Conservation (phyloP, 2,888 invertebrate species). For the Polymixis flavicincta region DNA sequence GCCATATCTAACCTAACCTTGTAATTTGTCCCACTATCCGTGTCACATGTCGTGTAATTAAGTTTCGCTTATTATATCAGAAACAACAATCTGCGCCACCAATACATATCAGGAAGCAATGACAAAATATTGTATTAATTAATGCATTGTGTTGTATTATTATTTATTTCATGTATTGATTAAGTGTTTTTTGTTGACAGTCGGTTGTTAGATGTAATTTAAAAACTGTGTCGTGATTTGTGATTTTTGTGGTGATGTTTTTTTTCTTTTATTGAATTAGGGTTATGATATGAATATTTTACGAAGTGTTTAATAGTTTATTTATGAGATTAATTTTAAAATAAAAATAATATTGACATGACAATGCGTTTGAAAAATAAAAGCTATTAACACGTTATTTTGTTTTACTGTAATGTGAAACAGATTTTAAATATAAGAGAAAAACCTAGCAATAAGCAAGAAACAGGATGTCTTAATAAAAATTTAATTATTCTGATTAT, state of each 20-base stretch:
- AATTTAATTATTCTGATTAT: conserved; percentile 14
- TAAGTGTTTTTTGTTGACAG: conserved; percentile 25
- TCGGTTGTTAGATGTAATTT: conserved; percentile 20
- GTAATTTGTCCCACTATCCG: conserved; percentile 76
- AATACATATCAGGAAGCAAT: conserved; percentile 51
- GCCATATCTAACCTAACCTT: conserved; percentile 65
- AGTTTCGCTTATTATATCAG: conserved; percentile 76
- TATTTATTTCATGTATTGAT: conserved; percentile 36
- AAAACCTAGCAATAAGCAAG: background rate
- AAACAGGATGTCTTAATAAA: conserved; percentile 15
- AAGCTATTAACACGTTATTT: background rate
- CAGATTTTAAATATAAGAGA: too few relatives aligned
- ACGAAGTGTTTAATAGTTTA: too few relatives aligned
- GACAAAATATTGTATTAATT: conserved; percentile 49
- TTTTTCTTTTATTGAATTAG: background rate
- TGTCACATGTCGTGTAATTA: conserved; percentile 79
- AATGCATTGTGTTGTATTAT: conserved; percentile 40
- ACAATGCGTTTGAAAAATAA: background rate
- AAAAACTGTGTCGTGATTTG: conserved; percentile 7
- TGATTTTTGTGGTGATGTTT: background rate
- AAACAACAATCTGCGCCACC: conserved; percentile 71
- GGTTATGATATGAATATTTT: background rate
- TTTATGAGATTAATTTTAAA: background rate
- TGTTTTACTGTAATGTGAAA: too few relatives aligned
- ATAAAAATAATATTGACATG: background rate